Evolutionary conservation across 2,113 vertebrate genomes (phyloP).

Genomic region (Proterorhinus semilunaris): DNA sequence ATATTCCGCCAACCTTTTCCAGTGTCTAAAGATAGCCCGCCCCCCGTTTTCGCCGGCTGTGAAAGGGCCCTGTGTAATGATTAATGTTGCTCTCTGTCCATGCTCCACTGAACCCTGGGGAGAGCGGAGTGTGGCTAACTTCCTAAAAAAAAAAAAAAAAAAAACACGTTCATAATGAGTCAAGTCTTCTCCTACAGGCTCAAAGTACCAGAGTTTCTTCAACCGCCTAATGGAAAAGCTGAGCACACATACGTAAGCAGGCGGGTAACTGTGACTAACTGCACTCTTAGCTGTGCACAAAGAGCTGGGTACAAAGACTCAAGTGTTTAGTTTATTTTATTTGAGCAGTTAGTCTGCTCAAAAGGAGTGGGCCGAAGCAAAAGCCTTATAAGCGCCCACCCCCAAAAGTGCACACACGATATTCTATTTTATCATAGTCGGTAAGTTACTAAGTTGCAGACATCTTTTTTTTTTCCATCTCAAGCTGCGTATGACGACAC

Average conservation of each 20-base stretch:
- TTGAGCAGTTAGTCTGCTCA: no score
- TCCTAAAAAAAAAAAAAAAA: conserved; percentile 53
- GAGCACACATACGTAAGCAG: not conserved
- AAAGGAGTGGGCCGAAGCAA: no score
- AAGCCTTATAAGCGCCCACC: no score
- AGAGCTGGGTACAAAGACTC: not conserved
- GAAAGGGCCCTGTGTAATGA: conserved; percentile 38
- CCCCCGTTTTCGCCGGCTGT: not conserved
- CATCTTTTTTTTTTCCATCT: no score
- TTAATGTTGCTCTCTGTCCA: conserved; percentile 29
- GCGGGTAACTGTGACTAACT: not conserved
- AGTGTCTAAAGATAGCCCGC: no score
- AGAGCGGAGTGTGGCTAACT: conserved; percentile 14
- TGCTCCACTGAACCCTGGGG: not conserved
- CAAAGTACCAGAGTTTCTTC: conserved; percentile 23
- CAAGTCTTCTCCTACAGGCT: conserved; percentile 32
- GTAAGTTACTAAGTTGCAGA: no score
- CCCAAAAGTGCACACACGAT: no score
- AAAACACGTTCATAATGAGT: conserved; percentile 49
- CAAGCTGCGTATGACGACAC: no score
- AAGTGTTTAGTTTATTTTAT: no score
- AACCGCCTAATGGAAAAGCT: conserved; percentile 6
- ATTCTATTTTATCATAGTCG: no score
- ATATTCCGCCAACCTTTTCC: no score
- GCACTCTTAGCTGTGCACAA: not conserved